Conservation (phyloP, 2,888 invertebrate genomes). For the Drepanosiphum platanoidis region DNA sequence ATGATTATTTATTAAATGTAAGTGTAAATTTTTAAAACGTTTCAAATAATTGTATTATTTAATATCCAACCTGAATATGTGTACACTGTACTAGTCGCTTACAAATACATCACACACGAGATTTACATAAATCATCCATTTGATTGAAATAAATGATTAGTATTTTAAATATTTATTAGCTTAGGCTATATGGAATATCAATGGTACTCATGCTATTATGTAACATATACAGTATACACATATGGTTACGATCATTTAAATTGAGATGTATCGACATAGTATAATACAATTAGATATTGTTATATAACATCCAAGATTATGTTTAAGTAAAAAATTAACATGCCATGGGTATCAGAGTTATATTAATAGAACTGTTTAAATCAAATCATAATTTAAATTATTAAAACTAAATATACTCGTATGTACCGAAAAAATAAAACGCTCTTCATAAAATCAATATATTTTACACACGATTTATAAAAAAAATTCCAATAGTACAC, state of each 20-base stretch:
- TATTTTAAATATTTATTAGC: neutral
- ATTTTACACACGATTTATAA: too few species aligned
- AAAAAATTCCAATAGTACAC: too few species aligned
- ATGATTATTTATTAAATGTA: too few species aligned
- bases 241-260: neutral
- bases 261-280: neutral
- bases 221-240: neutral
- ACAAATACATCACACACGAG: neutral
- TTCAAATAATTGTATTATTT: neutral
- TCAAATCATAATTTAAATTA: neutral
- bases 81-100: neutral
- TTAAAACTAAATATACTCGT: neutral
- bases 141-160: neutral
- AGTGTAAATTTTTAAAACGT: too few species aligned
- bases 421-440: too few species aligned
- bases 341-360: neutral
- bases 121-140: neutral
- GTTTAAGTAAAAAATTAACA: neutral
- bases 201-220: neutral
- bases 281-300: neutral
- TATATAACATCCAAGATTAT: neutral
- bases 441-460: too few species aligned
- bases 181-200: neutral
- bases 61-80: neutral
- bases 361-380: neutral